A percentile compares a stretch with the other conserved stretches of the same genome.
phyloP scores from a whole-genome alignment of 2,888 invertebrate genomes.

The Deilephila porcellus region DNA sequence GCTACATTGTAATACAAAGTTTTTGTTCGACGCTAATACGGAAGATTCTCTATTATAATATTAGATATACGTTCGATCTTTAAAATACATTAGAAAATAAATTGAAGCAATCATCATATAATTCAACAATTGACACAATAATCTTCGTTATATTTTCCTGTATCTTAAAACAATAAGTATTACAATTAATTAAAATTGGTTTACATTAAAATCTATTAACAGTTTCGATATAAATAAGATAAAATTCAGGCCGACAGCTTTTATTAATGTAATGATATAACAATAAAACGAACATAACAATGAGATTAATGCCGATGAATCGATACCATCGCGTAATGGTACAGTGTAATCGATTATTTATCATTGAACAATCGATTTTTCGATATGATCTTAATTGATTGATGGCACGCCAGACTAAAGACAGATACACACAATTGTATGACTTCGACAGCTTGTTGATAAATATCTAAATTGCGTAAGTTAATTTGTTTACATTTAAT shows the following conservation, averaged over 20 bases:
- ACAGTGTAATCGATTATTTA: constrained; percentile 15
- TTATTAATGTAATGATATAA: background rate
- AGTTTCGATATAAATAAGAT: background rate
- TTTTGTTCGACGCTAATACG: no score
- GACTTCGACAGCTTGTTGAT: background rate
- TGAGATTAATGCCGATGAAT: constrained; percentile 34
- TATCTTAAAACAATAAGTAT: background rate
- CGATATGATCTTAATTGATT: constrained; percentile 34
- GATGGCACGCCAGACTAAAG: constrained; percentile 29
- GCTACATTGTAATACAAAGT: no score
- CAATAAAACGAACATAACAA: background rate
- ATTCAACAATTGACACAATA: constrained; percentile 2
- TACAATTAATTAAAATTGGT: background rate
- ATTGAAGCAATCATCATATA: background rate
- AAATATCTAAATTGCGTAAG: background rate
- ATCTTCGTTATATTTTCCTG: background rate
- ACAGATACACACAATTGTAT: background rate
- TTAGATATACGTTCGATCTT: background rate
- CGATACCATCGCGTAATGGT: constrained; percentile 13
- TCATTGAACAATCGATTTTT: constrained; percentile 29
- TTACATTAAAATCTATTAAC: background rate
- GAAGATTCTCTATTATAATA: no score
- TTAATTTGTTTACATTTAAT: constrained; percentile 3
- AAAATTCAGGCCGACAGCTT: constrained; percentile 5
- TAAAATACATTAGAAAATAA: background rate